Evolutionary conservation across 2,888 invertebrate species (phyloP).

Genomic region (Syritta pipiens): DNA sequence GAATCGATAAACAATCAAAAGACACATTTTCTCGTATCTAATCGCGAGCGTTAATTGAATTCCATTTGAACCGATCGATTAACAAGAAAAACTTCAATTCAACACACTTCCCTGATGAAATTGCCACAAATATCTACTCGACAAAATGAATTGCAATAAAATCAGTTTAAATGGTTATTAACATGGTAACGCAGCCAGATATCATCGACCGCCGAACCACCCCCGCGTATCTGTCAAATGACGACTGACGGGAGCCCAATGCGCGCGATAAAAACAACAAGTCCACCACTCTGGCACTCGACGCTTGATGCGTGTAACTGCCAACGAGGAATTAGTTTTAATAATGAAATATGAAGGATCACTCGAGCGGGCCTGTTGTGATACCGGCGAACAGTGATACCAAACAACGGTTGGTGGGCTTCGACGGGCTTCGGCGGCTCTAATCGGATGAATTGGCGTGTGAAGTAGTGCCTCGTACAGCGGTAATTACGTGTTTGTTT

Average conservation of each 20-base stretch:
- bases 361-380: conserved; percentile 25
- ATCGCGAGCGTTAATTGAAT: conserved; percentile 53
- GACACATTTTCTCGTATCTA: too few relatives aligned
- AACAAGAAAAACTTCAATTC: conserved; percentile 5
- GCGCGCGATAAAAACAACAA: conserved; percentile 18
- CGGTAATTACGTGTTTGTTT: conserved; percentile 66
- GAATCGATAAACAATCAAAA: too few relatives aligned
- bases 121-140: conserved; percentile 32
- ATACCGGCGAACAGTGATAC: background rate
- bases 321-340: conserved; percentile 49
- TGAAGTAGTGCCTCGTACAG: conserved; percentile 18
- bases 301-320: conserved; percentile 42
- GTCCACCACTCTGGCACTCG: conserved; percentile 13
- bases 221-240: background rate
- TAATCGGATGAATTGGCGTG: conserved; percentile 20
- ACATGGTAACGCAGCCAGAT: conserved; percentile 30
- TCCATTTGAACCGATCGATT: conserved; percentile 44
- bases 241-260: background rate
- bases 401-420: too few relatives aligned
- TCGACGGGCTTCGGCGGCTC: conserved; percentile 2
- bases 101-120: background rate
- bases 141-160: conserved; percentile 52
- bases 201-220: background rate
- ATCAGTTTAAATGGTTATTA: conserved; percentile 47
- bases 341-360: conserved; percentile 60